Conservation (phyloP, 1,140 invertebrate genomes). For the Mactra quadrangularis region DNA sequence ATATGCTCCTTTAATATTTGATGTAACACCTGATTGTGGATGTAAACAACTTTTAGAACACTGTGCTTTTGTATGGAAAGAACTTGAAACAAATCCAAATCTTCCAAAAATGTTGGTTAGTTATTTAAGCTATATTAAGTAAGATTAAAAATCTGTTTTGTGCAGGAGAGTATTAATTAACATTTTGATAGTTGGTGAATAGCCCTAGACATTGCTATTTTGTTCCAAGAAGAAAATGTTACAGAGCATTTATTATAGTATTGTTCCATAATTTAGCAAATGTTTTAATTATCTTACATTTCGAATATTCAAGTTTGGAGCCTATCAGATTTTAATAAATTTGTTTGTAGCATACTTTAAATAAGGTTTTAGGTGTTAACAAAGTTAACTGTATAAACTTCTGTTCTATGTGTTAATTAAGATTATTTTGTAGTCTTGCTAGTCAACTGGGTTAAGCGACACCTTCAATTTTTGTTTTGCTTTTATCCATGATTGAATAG, state of each 20-base stretch:
- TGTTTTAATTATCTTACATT: no score
- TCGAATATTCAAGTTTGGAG: no score
- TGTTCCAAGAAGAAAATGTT: background rate
- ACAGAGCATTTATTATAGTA: background rate
- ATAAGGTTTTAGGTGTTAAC: no score
- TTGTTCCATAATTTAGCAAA: background rate
- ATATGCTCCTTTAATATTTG: conserved; percentile 81
- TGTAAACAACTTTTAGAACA: conserved; percentile 68
- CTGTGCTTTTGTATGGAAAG: conserved; percentile 75
- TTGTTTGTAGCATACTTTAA: no score
- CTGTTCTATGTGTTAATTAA: no score
- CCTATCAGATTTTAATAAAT: no score
- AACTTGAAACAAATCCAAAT: conserved; percentile 68
- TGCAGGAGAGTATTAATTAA: background rate
- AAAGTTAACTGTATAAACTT: no score
- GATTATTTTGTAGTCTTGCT: no score
- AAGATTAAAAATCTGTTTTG: background rate
- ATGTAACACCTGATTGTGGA: conserved; percentile 63
- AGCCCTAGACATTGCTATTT: background rate
- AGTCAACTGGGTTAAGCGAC: no score
- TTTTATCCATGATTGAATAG: no score
- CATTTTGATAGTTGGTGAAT: background rate
- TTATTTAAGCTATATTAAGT: background rate
- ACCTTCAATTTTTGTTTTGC: no score
- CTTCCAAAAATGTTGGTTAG: conserved; percentile 77